phyloP scores from a whole-genome alignment of 92 coral and sea anemone species.

The Montipora capitata region DNA sequence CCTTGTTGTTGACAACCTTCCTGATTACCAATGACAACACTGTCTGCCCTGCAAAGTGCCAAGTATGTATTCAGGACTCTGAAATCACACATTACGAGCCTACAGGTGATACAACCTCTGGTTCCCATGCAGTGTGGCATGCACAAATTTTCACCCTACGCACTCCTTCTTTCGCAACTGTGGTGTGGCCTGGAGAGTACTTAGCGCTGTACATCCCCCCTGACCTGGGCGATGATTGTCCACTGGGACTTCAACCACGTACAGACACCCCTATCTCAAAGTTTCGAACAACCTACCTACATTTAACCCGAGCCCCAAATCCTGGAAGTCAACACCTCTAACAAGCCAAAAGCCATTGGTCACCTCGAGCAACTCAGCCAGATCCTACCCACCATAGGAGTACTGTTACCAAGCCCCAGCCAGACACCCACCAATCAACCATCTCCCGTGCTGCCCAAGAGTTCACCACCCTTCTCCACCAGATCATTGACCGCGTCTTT shows the following conservation, averaged over 20 bases:
- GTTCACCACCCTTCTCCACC: neutral
- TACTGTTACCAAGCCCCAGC: neutral
- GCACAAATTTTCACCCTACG: conserved; percentile 37
- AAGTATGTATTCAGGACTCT: conserved; percentile 23
- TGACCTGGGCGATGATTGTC: no score
- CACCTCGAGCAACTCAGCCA: neutral
- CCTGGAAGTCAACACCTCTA: conserved; percentile 7
- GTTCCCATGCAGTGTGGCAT: conserved; percentile 17
- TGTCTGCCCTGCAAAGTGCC: conserved; percentile 26
- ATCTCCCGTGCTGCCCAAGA: neutral
- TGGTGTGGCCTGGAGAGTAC: conserved; percentile 35
- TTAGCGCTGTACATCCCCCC: no score
- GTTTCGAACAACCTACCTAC: neutral
- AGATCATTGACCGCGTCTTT: neutral
- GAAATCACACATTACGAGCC: conserved; percentile 30
- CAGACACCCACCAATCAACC: neutral
- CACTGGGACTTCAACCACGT: no score
- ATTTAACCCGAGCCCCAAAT: conserved; percentile 47
- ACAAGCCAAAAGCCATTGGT: conserved; percentile 1
- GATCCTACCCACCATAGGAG: conserved; percentile 5
- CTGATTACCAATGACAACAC: conserved; percentile 58
- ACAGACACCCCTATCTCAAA: no score
- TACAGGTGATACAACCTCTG: neutral
- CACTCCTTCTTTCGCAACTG: conserved; percentile 46
- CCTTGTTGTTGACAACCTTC: conserved; percentile 12